Evolutionary conservation across 2,797 vertebrate genomes (phyloP).

Genomic region (Sparus aurata): DNA sequence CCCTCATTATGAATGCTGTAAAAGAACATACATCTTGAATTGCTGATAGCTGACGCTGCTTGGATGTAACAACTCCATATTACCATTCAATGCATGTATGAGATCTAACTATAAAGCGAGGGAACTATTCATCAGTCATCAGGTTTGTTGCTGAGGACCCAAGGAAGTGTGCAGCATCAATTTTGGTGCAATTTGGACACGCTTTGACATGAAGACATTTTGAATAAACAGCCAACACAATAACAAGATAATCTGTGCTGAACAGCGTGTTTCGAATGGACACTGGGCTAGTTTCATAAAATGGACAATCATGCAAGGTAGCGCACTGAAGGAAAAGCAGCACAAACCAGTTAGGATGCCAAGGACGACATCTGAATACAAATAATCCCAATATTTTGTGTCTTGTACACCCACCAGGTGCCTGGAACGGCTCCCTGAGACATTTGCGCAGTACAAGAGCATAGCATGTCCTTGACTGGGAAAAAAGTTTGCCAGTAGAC

Average conservation of each 20-base stretch:
- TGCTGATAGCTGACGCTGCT: neutral
- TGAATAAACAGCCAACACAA: too few species aligned
- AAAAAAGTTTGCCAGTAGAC: neutral
- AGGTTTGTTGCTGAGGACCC: too few species aligned
- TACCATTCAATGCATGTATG: neutral
- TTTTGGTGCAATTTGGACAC: too few species aligned
- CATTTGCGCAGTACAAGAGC: neutral
- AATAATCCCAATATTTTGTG: slow-evolving; percentile 2
- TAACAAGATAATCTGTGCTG: too few species aligned
- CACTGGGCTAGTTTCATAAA: neutral
- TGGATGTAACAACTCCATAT: neutral
- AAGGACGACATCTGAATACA: neutral
- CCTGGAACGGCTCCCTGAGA: neutral
- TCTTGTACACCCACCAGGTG: neutral
- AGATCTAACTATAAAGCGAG: neutral
- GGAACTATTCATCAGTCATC: too few species aligned
- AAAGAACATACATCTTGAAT: too few species aligned
- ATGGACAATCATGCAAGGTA: neutral
- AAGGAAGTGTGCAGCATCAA: too few species aligned
- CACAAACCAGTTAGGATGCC: neutral
- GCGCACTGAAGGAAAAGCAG: slow-evolving; percentile 3
- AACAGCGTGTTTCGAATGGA: too few species aligned
- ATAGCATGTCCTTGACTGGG: neutral
- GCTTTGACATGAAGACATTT: too few species aligned
- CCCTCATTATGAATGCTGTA: neutral